Percentiles rank a stretch among this genome's conserved stretches.
Conservation (phyloP, 2,113 vertebrate species). For the Isurus oxyrinchus region DNA sequence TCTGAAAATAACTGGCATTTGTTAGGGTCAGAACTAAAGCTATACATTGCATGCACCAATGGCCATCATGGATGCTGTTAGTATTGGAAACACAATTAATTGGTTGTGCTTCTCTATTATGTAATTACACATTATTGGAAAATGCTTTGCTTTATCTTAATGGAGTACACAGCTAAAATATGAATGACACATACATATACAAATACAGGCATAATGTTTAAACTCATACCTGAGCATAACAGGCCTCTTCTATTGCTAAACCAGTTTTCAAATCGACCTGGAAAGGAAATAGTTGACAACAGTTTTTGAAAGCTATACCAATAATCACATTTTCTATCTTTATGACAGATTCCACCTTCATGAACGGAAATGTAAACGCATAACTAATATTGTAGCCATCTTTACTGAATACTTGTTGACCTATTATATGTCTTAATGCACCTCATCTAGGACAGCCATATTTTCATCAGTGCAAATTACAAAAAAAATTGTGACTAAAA, state of each 20-base stretch:
- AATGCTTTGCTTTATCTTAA: slow-evolving; percentile 26
- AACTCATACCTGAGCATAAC: slow-evolving; percentile 82
- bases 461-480: neutral
- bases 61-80: neutral
- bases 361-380: neutral
- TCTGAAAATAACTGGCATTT: neutral
- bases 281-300: slow-evolving; percentile 41
- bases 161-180: slow-evolving; percentile 40
- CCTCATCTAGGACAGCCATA: neutral
- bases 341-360: neutral
- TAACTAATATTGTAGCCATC: neutral
- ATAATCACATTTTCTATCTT: slow-evolving; percentile 1
- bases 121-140: neutral
- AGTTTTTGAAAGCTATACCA: neutral
- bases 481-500: neutral
- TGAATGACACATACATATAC: slow-evolving; percentile 35
- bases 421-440: neutral
- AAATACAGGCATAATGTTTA: slow-evolving; percentile 7
- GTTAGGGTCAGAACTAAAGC: neutral
- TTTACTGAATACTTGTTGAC: neutral
- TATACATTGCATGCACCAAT: neutral
- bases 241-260: slow-evolving; percentile 94
- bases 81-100: neutral
- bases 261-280: slow-evolving; percentile 93
- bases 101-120: neutral